phyloP scores from a whole-genome alignment of 2,113 vertebrate species.

The Andinoacara biseriatus region DNA sequence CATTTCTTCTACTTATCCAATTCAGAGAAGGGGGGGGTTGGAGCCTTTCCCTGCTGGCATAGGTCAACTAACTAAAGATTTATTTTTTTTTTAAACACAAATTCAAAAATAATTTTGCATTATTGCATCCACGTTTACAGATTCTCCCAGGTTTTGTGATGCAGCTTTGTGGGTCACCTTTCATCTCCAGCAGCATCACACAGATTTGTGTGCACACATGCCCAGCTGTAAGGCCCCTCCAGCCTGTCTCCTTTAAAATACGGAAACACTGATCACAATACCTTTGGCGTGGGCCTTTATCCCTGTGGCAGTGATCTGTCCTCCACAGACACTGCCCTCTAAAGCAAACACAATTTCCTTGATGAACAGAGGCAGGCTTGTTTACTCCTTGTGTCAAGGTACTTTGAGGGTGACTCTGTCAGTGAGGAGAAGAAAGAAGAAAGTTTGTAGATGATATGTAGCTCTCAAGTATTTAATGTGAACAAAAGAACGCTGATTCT shows the following conservation, averaged over 20 bases:
- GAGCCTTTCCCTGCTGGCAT: not conserved
- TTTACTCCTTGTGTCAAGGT: slow-evolving; percentile 67
- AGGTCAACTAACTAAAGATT: not conserved
- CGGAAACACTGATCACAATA: slow-evolving; percentile 39
- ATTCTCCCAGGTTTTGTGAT: not conserved
- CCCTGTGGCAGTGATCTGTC: slow-evolving; percentile 39
- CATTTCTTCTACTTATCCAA: not conserved
- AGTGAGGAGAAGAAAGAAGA: slow-evolving; percentile 26
- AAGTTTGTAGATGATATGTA: slow-evolving; percentile 45
- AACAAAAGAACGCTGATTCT: slow-evolving; percentile 2
- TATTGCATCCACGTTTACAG: not conserved
- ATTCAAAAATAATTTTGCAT: not conserved
- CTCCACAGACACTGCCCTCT: slow-evolving; percentile 42
- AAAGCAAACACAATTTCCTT: slow-evolving; percentile 73
- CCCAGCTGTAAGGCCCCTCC: slow-evolving; percentile 1
- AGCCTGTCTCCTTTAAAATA: slow-evolving; percentile 15
- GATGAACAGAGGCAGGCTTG: slow-evolving; percentile 66
- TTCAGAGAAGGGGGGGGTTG: not conserved
- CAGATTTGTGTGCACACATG: slow-evolving; percentile 14
- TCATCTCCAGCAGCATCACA: slow-evolving; percentile 13
- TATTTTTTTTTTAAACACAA: not conserved
- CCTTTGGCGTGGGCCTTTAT: slow-evolving; percentile 39
- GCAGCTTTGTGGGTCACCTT: slow-evolving; percentile 1
- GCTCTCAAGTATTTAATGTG: slow-evolving; percentile 10
- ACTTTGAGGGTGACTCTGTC: slow-evolving; percentile 65